These are phyloP conservation scores for Lynx canadensis DNA, from an alignment of 2,113 vertebrate species.

Conservation along the genomic window DNA sequence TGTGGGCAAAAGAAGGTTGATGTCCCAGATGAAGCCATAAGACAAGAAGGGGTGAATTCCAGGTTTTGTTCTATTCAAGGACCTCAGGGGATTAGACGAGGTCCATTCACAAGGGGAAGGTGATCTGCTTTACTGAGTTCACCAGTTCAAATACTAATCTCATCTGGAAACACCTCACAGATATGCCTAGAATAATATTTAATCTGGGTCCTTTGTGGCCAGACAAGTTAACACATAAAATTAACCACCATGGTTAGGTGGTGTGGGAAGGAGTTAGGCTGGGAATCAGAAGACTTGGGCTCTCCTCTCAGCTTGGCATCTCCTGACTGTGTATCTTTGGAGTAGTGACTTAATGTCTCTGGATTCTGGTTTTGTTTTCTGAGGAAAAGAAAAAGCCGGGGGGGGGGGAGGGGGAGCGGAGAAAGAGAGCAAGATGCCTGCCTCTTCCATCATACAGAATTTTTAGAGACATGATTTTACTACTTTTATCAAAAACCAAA, in stretches of 20 bases:
- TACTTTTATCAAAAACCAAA: slow-evolving; percentile 35
- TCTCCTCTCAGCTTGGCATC: background rate
- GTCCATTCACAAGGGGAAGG: background rate
- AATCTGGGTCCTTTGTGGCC: background rate
- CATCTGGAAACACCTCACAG: background rate
- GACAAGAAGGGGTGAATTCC: background rate
- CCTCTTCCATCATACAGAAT: background rate
- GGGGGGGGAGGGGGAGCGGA: too few species aligned
- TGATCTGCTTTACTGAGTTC: background rate
- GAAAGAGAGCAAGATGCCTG: background rate
- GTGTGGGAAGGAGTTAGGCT: background rate
- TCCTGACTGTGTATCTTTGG: background rate
- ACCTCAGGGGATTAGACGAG: background rate
- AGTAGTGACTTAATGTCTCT: background rate
- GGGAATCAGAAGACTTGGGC: background rate
- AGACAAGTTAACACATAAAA: background rate
- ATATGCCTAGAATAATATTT: background rate
- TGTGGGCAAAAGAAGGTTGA: background rate
- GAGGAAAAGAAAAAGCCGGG: background rate
- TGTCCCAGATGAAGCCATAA: background rate
- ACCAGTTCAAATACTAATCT: background rate
- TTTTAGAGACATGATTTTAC: background rate
- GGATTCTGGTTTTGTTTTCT: background rate
- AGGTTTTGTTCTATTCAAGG: background rate
- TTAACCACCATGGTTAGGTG: background rate